Evolutionary conservation across 37 sponge, comb jelly and placozoan genomes (phyloP).

Genomic region (Halichondria panicea): DNA sequence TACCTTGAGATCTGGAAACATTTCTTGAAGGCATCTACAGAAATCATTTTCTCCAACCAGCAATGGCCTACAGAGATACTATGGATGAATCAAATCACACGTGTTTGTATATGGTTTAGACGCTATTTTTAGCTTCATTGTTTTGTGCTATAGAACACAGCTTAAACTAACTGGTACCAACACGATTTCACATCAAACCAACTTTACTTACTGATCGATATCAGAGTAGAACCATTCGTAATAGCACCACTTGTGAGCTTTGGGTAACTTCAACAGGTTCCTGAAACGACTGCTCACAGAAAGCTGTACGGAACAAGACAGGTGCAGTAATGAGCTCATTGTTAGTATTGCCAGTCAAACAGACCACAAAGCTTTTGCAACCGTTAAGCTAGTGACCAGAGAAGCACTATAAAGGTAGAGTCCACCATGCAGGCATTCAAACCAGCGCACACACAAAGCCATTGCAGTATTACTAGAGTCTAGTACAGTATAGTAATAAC

Average conservation of each 20-base stretch:
- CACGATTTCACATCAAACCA: too few relatives aligned
- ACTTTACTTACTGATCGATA: slow-evolving; percentile 73
- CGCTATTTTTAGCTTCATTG: not conserved
- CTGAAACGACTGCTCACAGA: slow-evolving; percentile 36
- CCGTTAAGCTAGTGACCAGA: too few relatives aligned
- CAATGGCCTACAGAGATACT: slow-evolving; percentile 55
- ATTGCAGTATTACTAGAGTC: too few relatives aligned
- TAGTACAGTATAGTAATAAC: too few relatives aligned
- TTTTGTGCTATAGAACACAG: too few relatives aligned
- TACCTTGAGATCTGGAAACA: slow-evolving; percentile 83
- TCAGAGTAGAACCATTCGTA: slow-evolving; percentile 94
- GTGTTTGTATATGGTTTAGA: not conserved
- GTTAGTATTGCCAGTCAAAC: too few relatives aligned
- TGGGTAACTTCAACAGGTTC: slow-evolving; percentile 74
- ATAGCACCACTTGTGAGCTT: slow-evolving; percentile 86
- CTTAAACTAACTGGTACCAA: too few relatives aligned
- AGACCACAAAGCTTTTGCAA: too few relatives aligned
- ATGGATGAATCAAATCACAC: not conserved
- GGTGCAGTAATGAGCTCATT: too few relatives aligned
- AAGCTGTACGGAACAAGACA: slow-evolving; percentile 12
- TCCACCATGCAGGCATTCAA: too few relatives aligned
- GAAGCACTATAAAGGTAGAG: too few relatives aligned
- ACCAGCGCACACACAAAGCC: too few relatives aligned
- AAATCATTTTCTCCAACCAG: slow-evolving; percentile 88
- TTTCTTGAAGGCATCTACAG: slow-evolving; percentile 72